These are phyloP conservation scores for Dendrocopos noguchii DNA, from an alignment of 2,113 vertebrate species.

Conservation along the genomic window DNA sequence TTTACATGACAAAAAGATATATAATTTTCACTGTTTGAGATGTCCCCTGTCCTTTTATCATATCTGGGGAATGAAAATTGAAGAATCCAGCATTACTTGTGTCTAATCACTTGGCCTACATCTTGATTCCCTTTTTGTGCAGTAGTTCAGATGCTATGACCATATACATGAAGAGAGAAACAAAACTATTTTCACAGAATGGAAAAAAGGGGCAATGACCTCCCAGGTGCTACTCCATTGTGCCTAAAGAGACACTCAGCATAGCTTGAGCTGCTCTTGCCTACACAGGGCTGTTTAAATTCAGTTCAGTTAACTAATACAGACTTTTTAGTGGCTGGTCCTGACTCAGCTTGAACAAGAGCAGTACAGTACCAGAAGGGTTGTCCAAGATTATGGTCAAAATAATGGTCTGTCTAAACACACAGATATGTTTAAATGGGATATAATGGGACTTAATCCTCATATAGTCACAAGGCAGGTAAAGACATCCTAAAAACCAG, in stretches of 20 bases:
- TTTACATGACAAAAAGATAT: background rate
- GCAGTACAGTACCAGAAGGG: background rate
- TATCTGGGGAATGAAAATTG: background rate
- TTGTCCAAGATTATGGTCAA: background rate
- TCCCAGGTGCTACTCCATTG: background rate
- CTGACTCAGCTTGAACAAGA: constrained; percentile 16
- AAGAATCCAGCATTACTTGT: background rate
- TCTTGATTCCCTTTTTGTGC: background rate
- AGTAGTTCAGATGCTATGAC: background rate
- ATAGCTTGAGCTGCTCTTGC: background rate
- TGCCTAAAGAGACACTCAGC: background rate
- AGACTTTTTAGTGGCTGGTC: background rate
- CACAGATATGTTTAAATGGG: background rate
- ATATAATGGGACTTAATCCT: background rate
- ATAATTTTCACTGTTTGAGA: background rate
- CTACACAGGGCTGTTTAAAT: background rate
- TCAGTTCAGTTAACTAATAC: background rate
- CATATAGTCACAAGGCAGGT: background rate
- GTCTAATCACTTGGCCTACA: background rate
- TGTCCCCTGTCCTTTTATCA: background rate
- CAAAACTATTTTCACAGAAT: background rate
- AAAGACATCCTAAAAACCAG: background rate
- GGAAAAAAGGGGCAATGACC: background rate
- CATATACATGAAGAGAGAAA: background rate
- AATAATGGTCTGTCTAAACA: background rate